Conservation (phyloP, 2,797 vertebrate species). For the Rhadinocentrus ornatus region DNA sequence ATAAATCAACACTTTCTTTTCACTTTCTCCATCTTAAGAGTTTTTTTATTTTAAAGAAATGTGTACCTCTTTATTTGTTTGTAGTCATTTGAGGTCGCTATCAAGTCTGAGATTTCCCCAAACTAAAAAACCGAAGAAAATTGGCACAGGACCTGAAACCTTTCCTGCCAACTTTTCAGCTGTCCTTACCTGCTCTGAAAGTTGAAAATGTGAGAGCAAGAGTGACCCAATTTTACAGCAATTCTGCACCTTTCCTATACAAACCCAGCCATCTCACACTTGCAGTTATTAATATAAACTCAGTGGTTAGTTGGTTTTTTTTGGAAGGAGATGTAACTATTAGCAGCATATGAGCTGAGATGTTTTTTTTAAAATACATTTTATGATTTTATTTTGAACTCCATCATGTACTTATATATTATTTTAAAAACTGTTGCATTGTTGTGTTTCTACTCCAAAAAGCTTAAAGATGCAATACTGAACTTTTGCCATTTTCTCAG, state of each 20-base stretch:
- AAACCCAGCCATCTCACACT: not conserved
- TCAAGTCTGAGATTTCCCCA: not conserved
- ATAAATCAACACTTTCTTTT: not conserved
- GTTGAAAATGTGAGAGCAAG: constrained; percentile 61
- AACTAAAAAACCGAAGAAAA: constrained; percentile 13
- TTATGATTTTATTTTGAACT: not conserved
- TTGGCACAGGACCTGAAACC: constrained; percentile 33
- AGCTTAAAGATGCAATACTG: too few species aligned
- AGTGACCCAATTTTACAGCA: constrained; percentile 57
- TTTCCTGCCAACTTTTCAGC: constrained; percentile 59
- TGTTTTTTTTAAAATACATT: too few species aligned
- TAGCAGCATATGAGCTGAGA: not conserved
- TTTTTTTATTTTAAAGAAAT: too few species aligned
- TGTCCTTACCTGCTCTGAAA: constrained; percentile 63
- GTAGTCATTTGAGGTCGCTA: too few species aligned
- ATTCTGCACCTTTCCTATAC: constrained; percentile 40
- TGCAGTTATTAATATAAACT: not conserved
- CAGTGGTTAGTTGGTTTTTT: not conserved
- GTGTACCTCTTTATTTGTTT: too few species aligned
- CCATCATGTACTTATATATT: not conserved
- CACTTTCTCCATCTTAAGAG: not conserved
- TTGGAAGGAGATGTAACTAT: not conserved
- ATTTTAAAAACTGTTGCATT: not conserved
- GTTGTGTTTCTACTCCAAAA: too few species aligned
- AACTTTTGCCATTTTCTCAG: too few species aligned